Percentiles rank a stretch among this genome's conserved stretches.
Evolutionary conservation across 1,140 invertebrate species (phyloP).

Genomic region (Bombus balteatus): DNA sequence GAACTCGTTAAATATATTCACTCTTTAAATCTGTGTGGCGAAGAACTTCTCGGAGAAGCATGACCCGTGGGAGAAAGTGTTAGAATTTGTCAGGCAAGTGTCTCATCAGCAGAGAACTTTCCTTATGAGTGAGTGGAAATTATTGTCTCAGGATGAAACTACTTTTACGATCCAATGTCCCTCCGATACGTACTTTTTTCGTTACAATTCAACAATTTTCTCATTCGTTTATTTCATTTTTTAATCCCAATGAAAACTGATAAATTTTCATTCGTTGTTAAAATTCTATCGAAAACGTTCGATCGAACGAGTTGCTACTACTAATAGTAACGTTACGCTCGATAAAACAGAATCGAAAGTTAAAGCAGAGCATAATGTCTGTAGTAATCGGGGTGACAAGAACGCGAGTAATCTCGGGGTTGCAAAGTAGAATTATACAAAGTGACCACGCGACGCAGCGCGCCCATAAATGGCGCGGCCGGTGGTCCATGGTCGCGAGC

Average conservation of each 20-base stretch:
- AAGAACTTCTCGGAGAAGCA: no score
- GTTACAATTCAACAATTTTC: neutral
- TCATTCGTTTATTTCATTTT: no score
- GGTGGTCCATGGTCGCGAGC: slow-evolving; percentile 75
- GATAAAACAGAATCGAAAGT: no score
- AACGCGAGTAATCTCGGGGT: neutral
- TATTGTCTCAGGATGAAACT: neutral
- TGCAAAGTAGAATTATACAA: slow-evolving; percentile 64
- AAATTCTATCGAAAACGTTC: neutral
- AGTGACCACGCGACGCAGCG: slow-evolving; percentile 72
- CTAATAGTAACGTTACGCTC: neutral
- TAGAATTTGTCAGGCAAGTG: neutral
- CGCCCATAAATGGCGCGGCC: slow-evolving; percentile 82
- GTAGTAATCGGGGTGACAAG: neutral
- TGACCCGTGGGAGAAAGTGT: neutral
- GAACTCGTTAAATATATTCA: neutral
- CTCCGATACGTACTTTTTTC: no score
- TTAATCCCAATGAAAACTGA: no score
- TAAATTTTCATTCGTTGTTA: no score
- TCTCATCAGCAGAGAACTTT: neutral
- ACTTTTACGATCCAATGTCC: no score
- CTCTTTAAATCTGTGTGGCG: neutral
- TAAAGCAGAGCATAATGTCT: neutral
- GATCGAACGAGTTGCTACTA: neutral
- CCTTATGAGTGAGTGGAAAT: neutral